Percentiles rank a stretch among this genome's conserved stretches.
phyloP scores from a whole-genome alignment of 2,797 vertebrate genomes.

The Muscicapa striata region DNA sequence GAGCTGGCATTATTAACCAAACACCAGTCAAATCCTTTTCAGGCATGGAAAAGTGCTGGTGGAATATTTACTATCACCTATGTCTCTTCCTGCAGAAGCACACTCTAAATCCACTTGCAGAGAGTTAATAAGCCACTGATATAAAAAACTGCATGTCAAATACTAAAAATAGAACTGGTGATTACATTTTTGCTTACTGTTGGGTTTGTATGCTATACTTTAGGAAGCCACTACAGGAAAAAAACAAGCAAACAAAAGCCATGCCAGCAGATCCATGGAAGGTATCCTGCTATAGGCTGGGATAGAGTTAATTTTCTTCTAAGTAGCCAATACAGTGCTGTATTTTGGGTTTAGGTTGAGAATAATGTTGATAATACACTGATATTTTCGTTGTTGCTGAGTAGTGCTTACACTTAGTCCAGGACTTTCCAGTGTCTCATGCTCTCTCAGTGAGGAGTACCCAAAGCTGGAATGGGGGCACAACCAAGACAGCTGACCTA shows the following conservation, averaged over 20 bases:
- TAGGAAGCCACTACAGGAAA: background rate
- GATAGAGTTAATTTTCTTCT: background rate
- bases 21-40: background rate
- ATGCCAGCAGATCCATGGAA: background rate
- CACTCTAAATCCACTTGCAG: background rate
- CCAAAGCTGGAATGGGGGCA: background rate
- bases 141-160: background rate
- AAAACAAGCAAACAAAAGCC: background rate
- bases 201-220: background rate
- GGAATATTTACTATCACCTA: background rate
- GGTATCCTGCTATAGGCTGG: background rate
- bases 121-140: background rate
- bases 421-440: background rate
- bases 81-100: background rate
- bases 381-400: background rate
- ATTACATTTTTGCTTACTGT: background rate
- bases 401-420: background rate
- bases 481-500: background rate
- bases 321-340: background rate
- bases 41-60: background rate
- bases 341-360: background rate
- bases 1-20: background rate
- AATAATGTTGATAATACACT: background rate
- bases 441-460: background rate
- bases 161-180: background rate